Percentiles rank a stretch among this genome's conserved stretches.
phyloP scores from a whole-genome alignment of 92 coral and sea anemone species.

The Palythoa grandis region DNA sequence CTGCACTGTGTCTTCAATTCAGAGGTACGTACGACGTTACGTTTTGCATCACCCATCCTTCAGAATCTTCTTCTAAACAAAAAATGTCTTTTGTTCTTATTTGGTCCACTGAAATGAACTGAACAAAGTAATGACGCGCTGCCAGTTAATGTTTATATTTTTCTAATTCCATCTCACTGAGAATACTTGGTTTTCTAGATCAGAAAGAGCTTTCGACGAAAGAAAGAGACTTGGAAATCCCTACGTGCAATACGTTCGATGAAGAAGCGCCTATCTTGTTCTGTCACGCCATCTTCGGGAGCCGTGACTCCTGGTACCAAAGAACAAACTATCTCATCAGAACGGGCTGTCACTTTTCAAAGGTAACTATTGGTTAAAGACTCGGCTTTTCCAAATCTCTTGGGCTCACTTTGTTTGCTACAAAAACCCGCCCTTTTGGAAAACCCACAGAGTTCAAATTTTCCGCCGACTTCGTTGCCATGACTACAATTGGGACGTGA shows the following conservation, averaged over 20 bases:
- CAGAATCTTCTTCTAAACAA: too few species aligned
- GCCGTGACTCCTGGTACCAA: slow-evolving; percentile 57
- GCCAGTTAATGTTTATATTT: too few species aligned
- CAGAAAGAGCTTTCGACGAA: slow-evolving; percentile 77
- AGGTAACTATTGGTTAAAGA: neutral
- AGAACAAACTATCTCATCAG: slow-evolving; percentile 58
- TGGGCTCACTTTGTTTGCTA: too few species aligned
- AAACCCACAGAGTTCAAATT: neutral
- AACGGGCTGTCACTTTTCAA: slow-evolving; percentile 64
- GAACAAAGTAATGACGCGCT: too few species aligned
- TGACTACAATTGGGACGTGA: neutral
- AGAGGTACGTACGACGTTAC: slow-evolving; percentile 57
- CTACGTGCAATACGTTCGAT: slow-evolving; percentile 65
- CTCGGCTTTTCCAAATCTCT: too few species aligned
- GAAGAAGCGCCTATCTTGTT: slow-evolving; percentile 59
- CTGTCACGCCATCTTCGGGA: slow-evolving; percentile 53
- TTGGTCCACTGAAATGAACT: too few species aligned
- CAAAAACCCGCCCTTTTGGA: too few species aligned
- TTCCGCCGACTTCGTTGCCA: neutral
- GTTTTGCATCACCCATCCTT: too few species aligned
- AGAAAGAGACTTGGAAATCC: slow-evolving; percentile 79
- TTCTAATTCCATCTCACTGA: too few species aligned
- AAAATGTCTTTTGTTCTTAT: too few species aligned
- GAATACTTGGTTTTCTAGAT: slow-evolving; percentile 45
- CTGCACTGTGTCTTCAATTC: slow-evolving; percentile 81